Evolutionary conservation across 2,888 invertebrate genomes (phyloP), one percentile per base, ranked within the genome.

Genomic region (Trichopoda pennipes): DNA sequence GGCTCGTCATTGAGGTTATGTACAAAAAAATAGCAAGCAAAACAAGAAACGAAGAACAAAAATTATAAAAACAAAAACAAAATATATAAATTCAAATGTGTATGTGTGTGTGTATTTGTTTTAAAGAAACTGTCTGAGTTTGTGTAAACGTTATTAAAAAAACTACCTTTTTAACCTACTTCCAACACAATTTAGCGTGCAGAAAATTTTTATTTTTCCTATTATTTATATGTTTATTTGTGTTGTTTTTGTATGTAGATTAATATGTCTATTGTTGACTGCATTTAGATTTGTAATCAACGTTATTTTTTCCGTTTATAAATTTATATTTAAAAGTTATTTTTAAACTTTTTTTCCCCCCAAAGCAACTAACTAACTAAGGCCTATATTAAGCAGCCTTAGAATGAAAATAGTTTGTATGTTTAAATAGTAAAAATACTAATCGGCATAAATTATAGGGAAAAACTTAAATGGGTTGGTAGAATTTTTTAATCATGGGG

Each of bases 101-200:
- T 32, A 3, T 69, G 21, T 35, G 16, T 35, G 32, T 16, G 38
- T n/a, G 56, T 21, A 44, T 16, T 7, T 14, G 23, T 23, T 21
- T 9, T 1, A 2, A 38, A 35, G 21, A n/a, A 8, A 6, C 1
- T 32, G 47, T 64, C 1, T 64, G 42, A n/a, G 19, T 16, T 8
- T 64, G 51, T 44, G 17, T 61, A 38, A 55, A 12, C 55, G 44
- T 56, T 42, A 14, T 32, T 38, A 38, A 47, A 44, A 73, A 35
- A 63, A 68, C 75, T 47, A 76, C 75, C 82, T 75, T 72, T 77
- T 82, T 82, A 82, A 82, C 82, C 82, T 82, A 82, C 79, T 82
- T 82, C 75, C 47, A 58, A 32, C 53, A 63, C 56, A 79, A 69
- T 63, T 76, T 79, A 72, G 82, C 79, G 79, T 82, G 82, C 72